A percentile compares a stretch with the other conserved stretches of the same genome.
phyloP scores from a whole-genome alignment of 1,140 invertebrate genomes.

The Bilobella aurantiaca region DNA sequence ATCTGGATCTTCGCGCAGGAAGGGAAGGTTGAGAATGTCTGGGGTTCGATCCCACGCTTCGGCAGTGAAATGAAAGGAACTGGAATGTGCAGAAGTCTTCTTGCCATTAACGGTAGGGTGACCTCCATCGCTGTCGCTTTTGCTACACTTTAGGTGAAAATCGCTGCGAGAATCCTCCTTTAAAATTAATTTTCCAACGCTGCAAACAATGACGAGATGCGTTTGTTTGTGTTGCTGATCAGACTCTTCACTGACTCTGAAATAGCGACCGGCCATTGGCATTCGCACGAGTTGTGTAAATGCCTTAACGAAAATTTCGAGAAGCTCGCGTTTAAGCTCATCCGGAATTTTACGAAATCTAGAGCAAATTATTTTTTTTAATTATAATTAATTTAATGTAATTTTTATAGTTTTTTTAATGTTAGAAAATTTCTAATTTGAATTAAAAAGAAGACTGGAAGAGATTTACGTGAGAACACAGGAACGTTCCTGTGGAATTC shows the following conservation, averaged over 20 bases:
- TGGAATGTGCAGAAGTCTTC: too few species aligned
- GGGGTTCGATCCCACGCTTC: neutral
- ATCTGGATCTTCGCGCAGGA: neutral
- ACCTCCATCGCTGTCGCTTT: too few species aligned
- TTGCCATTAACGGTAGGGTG: too few species aligned
- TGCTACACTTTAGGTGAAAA: neutral
- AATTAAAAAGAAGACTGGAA: neutral
- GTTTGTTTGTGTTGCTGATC: neutral
- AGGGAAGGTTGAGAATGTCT: neutral
- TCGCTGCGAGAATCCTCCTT: slow-evolving; percentile 1
- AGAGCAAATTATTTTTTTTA: too few species aligned
- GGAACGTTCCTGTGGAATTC: slow-evolving; percentile 20
- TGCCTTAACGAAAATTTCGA: neutral
- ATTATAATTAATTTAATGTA: too few species aligned
- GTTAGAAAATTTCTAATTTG: too few species aligned
- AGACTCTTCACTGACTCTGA: neutral
- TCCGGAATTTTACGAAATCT: neutral
- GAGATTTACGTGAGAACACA: slow-evolving; percentile 13
- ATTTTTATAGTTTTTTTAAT: too few species aligned
- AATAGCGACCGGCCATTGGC: slow-evolving; percentile 6
- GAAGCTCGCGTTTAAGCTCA: neutral
- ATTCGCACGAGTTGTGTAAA: neutral
- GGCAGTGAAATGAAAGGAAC: neutral
- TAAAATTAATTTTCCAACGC: neutral
- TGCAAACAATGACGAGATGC: slow-evolving; percentile 1